Conservation (phyloP, 1,140 invertebrate genomes). For the Caenorhabditis brenneri region DNA sequence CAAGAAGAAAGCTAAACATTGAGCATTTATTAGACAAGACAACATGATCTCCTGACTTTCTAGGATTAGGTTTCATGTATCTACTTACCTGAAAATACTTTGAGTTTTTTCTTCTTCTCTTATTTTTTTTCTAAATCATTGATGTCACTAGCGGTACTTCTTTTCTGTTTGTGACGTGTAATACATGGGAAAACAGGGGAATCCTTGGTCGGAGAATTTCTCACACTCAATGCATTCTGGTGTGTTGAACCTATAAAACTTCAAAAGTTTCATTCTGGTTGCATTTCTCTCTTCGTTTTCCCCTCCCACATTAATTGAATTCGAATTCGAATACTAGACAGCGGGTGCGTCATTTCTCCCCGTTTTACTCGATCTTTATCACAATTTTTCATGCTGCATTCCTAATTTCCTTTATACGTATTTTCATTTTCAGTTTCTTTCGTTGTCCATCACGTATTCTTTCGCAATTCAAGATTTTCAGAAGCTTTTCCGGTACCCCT, state of each 20-base stretch:
- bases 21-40: constrained; percentile 27
- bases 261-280: not conserved
- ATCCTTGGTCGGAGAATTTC: not conserved
- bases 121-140: not conserved
- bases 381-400: not conserved
- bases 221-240: not conserved
- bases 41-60: constrained; percentile 6
- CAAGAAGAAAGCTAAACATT: not conserved
- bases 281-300: not conserved
- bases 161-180: not conserved
- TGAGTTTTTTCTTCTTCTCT: not conserved
- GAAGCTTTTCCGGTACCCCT: not conserved
- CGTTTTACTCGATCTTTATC: not conserved
- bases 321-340: constrained; percentile 15
- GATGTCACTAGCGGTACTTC: not conserved
- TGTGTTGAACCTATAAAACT: not conserved
- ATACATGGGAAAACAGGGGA: not conserved
- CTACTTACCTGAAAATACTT: constrained; percentile 25
- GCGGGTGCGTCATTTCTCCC: not conserved
- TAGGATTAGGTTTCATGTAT: constrained; percentile 4
- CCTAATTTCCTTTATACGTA: not conserved
- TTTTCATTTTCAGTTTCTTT: not conserved
- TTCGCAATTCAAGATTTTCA: not conserved
- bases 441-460: not conserved
- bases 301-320: constrained; percentile 33